phyloP scores from a whole-genome alignment of 2,113 vertebrate genomes.

The Onychostruthus taczanowskii region DNA sequence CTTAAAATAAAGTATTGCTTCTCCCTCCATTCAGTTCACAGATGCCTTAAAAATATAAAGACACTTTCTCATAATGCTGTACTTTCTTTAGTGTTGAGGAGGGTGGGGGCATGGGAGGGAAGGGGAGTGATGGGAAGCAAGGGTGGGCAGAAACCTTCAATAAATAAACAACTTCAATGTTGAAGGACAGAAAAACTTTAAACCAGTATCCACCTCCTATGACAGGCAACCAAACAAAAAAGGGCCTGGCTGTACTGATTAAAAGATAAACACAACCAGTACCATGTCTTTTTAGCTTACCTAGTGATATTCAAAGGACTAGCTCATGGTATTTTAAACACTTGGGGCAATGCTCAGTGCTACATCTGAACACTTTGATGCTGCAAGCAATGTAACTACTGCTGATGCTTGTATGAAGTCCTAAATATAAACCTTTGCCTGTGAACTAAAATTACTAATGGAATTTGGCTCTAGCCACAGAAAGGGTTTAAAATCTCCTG shows the following conservation, averaged over 20 bases:
- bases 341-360: background rate
- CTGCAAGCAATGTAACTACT: background rate
- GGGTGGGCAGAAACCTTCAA: background rate
- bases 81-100: background rate
- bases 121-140: fast-evolving
- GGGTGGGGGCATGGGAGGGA: fast-evolving
- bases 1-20: background rate
- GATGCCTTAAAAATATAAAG: background rate
- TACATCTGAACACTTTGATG: conserved; percentile 16
- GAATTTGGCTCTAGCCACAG: conserved; percentile 59
- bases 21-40: background rate
- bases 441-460: conserved; percentile 51
- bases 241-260: background rate
- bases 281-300: background rate
- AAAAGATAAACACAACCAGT: background rate
- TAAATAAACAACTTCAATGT: background rate
- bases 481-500: conserved; percentile 49
- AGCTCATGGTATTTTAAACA: background rate
- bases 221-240: background rate
- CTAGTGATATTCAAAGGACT: background rate
- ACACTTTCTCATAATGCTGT: background rate
- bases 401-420: background rate
- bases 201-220: background rate
- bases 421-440: conserved; percentile 56
- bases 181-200: background rate